phyloP scores from a whole-genome alignment of 64 coral and sea anemone genomes.

The Montipora sp. region DNA sequence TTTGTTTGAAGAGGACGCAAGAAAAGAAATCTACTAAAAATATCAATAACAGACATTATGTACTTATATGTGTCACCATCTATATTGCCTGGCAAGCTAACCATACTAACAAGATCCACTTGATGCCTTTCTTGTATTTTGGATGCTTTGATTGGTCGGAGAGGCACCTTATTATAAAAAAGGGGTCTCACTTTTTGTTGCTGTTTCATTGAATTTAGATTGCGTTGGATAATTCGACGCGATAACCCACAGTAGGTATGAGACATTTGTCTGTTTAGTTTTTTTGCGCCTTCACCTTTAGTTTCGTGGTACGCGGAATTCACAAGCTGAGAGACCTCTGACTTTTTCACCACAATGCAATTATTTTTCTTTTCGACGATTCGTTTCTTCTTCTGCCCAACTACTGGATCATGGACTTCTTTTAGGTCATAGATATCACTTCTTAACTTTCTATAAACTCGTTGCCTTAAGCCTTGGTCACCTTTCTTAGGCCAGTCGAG shows the following conservation, averaged over 20 bases:
- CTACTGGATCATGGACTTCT: background rate
- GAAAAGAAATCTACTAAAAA: background rate
- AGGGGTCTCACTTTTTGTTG: slow-evolving; percentile 2
- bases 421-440: background rate
- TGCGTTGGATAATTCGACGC: background rate
- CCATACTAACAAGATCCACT: slow-evolving; percentile 14
- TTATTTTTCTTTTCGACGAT: background rate
- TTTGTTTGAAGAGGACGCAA: background rate
- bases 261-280: background rate
- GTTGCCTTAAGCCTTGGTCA: background rate
- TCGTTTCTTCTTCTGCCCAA: background rate
- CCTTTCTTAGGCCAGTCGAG: background rate
- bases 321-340: background rate
- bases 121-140: slow-evolving; percentile 20
- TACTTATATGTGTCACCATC: slow-evolving; percentile 25
- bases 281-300: background rate
- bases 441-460: background rate
- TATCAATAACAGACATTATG: slow-evolving; percentile 20
- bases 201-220: background rate
- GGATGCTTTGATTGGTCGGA: slow-evolving; percentile 12
- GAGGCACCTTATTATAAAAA: slow-evolving; percentile 16
- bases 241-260: background rate
- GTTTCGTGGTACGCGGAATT: background rate
- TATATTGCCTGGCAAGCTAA: background rate
- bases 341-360: background rate